These are phyloP conservation scores for Acanthochromis polyacanthus DNA, from an alignment of 2,113 vertebrate species.

Conservation along the genomic window DNA sequence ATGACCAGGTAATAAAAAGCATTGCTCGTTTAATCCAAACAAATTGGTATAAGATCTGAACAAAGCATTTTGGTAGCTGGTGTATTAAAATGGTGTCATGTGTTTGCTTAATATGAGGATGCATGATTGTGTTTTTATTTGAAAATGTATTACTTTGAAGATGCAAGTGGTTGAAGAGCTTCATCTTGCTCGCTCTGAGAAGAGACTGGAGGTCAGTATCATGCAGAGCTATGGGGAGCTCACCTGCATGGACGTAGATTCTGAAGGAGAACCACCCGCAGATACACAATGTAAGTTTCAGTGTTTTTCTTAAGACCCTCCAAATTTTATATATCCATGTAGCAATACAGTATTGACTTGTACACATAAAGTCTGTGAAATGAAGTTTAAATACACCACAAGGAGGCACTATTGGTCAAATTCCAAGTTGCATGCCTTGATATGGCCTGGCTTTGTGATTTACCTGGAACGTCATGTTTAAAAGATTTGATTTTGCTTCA, in stretches of 20 bases:
- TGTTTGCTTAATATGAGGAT: neutral
- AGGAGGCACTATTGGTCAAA: too few relatives aligned
- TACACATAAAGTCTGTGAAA: neutral
- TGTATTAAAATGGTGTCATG: neutral
- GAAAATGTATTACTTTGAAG: constrained; percentile 72
- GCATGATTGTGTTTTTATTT: neutral
- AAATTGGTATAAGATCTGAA: neutral
- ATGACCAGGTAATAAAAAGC: constrained; percentile 61
- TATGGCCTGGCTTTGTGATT: too few relatives aligned
- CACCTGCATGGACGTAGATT: constrained; percentile 93
- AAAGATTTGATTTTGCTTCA: too few relatives aligned
- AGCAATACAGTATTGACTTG: neutral
- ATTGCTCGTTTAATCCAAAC: neutral
- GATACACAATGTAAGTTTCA: constrained; percentile 76
- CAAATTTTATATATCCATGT: fast-evolving
- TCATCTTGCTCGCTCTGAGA: constrained; percentile 88
- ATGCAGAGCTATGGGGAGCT: constrained; percentile 89
- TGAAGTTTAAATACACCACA: neutral
- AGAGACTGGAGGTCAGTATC: constrained; percentile 83
- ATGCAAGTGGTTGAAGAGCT: constrained; percentile 91
- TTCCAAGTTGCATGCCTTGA: too few relatives aligned
- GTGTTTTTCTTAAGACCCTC: neutral
- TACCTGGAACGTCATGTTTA: too few relatives aligned
- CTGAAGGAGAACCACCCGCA: constrained; percentile 82
- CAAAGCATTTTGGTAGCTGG: neutral